These are phyloP conservation scores for Callocephalon fimbriatum DNA, from an alignment of 2,113 vertebrate genomes.

Conservation along the genomic window DNA sequence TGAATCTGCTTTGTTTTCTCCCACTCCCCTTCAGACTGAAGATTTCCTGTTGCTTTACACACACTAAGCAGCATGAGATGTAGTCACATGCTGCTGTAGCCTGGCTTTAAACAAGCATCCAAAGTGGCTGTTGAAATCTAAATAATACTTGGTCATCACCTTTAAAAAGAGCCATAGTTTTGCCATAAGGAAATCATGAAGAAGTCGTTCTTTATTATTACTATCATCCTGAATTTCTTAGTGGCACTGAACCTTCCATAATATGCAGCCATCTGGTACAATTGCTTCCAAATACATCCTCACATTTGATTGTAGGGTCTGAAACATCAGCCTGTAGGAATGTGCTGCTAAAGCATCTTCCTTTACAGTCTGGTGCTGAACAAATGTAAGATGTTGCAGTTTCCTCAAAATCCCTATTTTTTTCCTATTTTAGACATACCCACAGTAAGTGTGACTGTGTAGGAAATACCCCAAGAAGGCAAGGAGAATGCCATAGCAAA, in stretches of 20 bases:
- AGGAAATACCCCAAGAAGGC: not conserved
- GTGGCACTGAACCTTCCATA: slow-evolving; percentile 21
- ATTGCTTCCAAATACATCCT: slow-evolving; percentile 57
- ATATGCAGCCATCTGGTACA: slow-evolving; percentile 20
- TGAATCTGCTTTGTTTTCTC: not conserved
- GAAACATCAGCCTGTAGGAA: slow-evolving; percentile 48
- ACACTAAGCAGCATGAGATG: not conserved
- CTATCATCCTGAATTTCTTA: slow-evolving; percentile 21
- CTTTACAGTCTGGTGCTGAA: slow-evolving; percentile 58
- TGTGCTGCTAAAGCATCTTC: slow-evolving; percentile 49
- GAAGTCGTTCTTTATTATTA: not conserved
- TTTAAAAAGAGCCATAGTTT: slow-evolving; percentile 25
- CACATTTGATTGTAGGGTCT: slow-evolving; percentile 63
- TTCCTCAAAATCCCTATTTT: slow-evolving; percentile 15
- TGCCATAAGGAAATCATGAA: slow-evolving; percentile 28
- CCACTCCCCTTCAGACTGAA: not conserved
- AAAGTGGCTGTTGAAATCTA: slow-evolving; percentile 41
- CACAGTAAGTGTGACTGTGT: not conserved
- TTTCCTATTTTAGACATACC: not conserved
- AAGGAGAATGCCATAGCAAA: not conserved
- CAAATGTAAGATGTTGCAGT: slow-evolving; percentile 48
- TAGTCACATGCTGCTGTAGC: not conserved
- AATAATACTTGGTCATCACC: slow-evolving; percentile 44
- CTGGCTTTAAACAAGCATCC: not conserved
- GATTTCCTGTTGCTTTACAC: not conserved